phyloP scores from a whole-genome alignment of 2,113 vertebrate species.

The Capreolus pygargus region DNA sequence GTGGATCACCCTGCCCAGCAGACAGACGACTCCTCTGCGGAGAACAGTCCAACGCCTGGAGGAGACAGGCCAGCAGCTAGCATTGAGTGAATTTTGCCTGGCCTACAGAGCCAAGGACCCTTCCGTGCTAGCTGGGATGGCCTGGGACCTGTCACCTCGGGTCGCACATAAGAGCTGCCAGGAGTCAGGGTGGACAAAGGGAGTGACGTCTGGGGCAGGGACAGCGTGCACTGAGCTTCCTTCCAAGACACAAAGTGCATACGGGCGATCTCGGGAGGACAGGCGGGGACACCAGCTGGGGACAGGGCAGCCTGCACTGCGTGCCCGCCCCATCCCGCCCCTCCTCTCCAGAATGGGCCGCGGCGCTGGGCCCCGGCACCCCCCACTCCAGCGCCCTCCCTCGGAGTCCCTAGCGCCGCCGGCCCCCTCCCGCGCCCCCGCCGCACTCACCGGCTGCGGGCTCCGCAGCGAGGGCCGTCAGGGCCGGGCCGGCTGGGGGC shows the following conservation, averaged over 20 bases:
- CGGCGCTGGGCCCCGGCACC: background rate
- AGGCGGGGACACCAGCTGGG: background rate
- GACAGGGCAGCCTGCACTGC: background rate
- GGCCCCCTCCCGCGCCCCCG: background rate
- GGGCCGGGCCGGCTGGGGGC: background rate
- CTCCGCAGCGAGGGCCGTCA: background rate
- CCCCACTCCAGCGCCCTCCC: background rate
- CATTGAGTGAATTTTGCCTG: background rate
- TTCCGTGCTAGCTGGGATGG: background rate
- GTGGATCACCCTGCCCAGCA: too few relatives aligned
- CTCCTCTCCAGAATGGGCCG: background rate
- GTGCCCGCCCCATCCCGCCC: background rate
- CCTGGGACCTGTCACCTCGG: background rate
- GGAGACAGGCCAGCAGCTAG: background rate
- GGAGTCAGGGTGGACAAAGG: conserved; percentile 17
- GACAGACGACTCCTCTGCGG: background rate
- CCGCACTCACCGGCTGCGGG: background rate
- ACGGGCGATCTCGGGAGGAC: background rate
- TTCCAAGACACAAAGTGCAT: background rate
- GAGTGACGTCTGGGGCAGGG: background rate
- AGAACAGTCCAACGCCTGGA: background rate
- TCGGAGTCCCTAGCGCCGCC: background rate
- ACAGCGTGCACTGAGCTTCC: background rate
- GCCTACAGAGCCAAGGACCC: background rate
- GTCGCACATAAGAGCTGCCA: background rate